These are phyloP conservation scores for Athrips mouffetella DNA, from an alignment of 2,888 invertebrate genomes.

Conservation along the genomic window DNA sequence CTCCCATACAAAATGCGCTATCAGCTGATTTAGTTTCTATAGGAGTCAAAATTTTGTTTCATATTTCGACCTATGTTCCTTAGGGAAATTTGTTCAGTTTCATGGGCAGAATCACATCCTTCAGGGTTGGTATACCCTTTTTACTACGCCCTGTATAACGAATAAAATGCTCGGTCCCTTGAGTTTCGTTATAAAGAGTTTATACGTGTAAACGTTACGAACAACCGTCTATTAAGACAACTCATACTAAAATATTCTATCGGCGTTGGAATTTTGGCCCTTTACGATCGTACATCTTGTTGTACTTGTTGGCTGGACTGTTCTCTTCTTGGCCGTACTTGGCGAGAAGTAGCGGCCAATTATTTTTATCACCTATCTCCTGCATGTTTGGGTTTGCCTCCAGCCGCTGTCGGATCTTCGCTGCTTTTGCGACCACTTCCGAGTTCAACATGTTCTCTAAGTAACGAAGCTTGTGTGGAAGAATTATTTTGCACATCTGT, in stretches of 20 bases:
- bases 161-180: too few species aligned
- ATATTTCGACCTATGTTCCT: too few species aligned
- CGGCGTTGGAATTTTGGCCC: slow-evolving; percentile 30
- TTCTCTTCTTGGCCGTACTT: slow-evolving; percentile 55
- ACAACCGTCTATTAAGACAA: too few species aligned
- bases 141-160: too few species aligned
- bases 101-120: too few species aligned
- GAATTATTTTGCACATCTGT: slow-evolving; percentile 62
- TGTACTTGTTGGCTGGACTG: slow-evolving; percentile 34
- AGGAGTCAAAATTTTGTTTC: too few species aligned
- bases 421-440: slow-evolving; percentile 65
- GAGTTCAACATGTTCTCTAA: slow-evolving; percentile 69
- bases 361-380: slow-evolving; percentile 47
- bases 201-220: too few species aligned
- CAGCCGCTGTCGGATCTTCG: slow-evolving; percentile 57
- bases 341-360: slow-evolving; percentile 59
- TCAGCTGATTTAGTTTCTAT: too few species aligned
- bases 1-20: too few species aligned
- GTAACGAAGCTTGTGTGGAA: slow-evolving; percentile 65
- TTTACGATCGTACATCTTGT: slow-evolving; percentile 13
- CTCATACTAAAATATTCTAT: neutral
- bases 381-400: slow-evolving; percentile 57
- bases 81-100: too few species aligned
- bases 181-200: too few species aligned
- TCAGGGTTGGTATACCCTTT: too few species aligned